Base-by-base conservation (phyloP, 2,888 invertebrate species). In the Drosophila mulleri region DNA sequence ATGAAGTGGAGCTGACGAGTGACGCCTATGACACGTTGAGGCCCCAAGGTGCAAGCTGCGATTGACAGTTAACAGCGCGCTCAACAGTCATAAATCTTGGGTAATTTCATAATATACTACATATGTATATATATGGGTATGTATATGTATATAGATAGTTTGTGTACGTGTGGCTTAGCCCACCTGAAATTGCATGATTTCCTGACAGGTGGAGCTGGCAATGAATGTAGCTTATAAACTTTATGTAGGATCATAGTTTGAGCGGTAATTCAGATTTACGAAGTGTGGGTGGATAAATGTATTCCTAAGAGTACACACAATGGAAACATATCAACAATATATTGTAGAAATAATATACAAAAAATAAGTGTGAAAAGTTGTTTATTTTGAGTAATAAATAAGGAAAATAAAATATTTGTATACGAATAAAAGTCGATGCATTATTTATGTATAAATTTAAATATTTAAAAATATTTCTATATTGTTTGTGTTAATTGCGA, bases 21-120 rank as follows among this genome's bases (percentile, higher is more conserved):
- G 75, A 58, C 52, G 47, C 70, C 76, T 75, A 60, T 64, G 80
- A 35, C 67, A 42, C 32, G 37, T 48, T 9, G 50, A 1, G n/a
- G 37, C 14, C 48, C 56, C 67, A 65, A 64, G 78, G 82, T 78
- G 78, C 69, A 72, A 47, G 53, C 66, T 52, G 64, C 54, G 54
- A 67, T 81, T 78, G 70, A 70, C 76, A 80, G 54, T 67, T 61
- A 70, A 68, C 69, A 59, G 70, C 67, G 70, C 58, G 66, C 60
- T 78, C 76, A 62, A 53, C 58, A 63, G 80, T 60, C 77, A 78
- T 78, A 80, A 78, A 78, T 80, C 77, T 56, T 35, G 18, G 45
- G 20, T 20, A 65, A 62, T 76, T 65, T 75, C 67, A 75, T 61
- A 56, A 70, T 32, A 44, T 39, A n/a, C n/a, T n/a, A n/a, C n/a